These are phyloP conservation scores for Halisarca cf. caerulea DNA, from an alignment of 37 sponge, comb jelly and placozoan species.

Conservation along the genomic window DNA sequence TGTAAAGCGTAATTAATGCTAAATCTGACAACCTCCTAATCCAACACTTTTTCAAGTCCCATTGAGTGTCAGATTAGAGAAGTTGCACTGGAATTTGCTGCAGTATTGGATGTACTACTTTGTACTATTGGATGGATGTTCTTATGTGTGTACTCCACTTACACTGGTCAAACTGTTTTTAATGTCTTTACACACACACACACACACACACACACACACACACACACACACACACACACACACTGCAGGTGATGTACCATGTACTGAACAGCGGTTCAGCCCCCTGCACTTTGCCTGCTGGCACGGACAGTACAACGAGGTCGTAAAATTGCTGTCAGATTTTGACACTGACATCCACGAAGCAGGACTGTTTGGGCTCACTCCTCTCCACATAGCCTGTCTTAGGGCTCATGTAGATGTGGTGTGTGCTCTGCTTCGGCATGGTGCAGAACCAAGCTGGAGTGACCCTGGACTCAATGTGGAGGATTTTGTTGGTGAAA, in stretches of 20 bases:
- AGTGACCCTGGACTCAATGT: constrained; percentile 31
- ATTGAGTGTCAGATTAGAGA: too few relatives aligned
- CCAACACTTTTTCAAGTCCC: too few relatives aligned
- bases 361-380: constrained; percentile 6
- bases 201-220: too few relatives aligned
- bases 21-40: too few relatives aligned
- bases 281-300: constrained; percentile 25
- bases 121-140: too few relatives aligned
- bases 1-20: too few relatives aligned
- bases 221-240: not conserved
- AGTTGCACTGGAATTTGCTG: too few relatives aligned
- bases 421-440: not conserved
- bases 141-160: too few relatives aligned
- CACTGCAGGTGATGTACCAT: not conserved
- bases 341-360: constrained; percentile 11
- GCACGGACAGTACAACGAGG: constrained; percentile 10
- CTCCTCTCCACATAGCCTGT: constrained; percentile 9
- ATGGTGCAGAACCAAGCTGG: constrained; percentile 7
- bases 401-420: not conserved
- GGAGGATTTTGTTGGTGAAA: not conserved
- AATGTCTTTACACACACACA: too few relatives aligned
- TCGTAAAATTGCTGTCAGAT: not conserved
- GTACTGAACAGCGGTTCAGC: not conserved
- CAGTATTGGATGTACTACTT: too few relatives aligned
- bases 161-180: too few relatives aligned